phyloP scores from a whole-genome alignment of 2,113 vertebrate genomes.

The Trinectes maculatus region DNA sequence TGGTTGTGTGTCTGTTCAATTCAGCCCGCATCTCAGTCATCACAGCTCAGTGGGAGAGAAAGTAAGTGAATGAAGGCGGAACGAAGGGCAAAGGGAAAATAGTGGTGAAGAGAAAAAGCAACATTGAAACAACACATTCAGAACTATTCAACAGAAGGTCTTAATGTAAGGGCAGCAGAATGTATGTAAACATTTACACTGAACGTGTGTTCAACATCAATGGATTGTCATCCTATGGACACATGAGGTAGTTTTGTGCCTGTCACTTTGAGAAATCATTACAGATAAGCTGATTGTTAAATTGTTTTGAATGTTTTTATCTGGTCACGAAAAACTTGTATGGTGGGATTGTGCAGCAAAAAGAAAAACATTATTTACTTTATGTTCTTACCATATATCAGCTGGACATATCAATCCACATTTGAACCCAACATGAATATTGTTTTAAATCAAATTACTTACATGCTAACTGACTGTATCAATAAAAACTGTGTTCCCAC shows the following conservation, averaged over 20 bases:
- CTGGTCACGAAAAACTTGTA: too few relatives aligned
- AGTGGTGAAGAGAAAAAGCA: background rate
- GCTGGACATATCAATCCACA: background rate
- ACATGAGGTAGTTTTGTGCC: conserved; percentile 9
- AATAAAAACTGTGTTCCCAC: too few relatives aligned
- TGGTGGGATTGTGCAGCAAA: background rate
- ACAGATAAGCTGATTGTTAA: background rate
- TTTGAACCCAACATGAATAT: background rate
- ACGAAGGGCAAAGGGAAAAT: conserved; percentile 9
- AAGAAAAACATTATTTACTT: background rate
- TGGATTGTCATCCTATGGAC: conserved; percentile 11
- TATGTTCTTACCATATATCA: background rate
- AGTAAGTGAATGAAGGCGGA: conserved; percentile 27
- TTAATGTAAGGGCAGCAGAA: too few relatives aligned
- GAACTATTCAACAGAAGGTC: too few relatives aligned
- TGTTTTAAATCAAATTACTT: background rate
- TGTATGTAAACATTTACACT: conserved; percentile 14
- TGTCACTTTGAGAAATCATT: background rate
- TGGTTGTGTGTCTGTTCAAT: conserved; percentile 73
- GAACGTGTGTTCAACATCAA: conserved; percentile 19
- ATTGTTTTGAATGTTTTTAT: background rate
- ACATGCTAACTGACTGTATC: background rate
- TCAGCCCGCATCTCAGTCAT: conserved; percentile 61
- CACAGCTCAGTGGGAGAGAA: conserved; percentile 43
- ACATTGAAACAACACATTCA: too few relatives aligned